Conservation (phyloP, 2,797 vertebrate species). For the Diplodus sargus region DNA sequence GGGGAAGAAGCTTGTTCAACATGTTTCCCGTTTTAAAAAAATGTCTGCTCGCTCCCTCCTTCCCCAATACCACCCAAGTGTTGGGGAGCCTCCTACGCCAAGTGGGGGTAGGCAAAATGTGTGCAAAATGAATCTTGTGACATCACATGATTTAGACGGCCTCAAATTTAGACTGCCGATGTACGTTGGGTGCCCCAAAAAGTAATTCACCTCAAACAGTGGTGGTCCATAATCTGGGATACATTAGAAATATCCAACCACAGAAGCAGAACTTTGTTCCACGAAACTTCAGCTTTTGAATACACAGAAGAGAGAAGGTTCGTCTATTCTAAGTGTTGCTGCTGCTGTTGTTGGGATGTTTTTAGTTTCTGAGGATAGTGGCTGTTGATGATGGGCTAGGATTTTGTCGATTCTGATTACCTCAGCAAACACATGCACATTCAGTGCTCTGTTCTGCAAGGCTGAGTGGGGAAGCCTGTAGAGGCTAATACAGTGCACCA, state of each 20-base stretch:
- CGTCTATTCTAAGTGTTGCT: background rate
- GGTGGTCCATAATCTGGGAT: slow-evolving; percentile 77
- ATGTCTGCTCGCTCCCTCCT: slow-evolving; percentile 63
- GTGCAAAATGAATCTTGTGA: slow-evolving; percentile 75
- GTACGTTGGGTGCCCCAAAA: slow-evolving; percentile 50
- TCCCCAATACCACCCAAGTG: slow-evolving; percentile 86
- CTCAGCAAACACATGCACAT: slow-evolving; percentile 16
- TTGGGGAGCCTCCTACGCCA: slow-evolving; percentile 68
- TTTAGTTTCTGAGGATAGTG: slow-evolving; percentile 27
- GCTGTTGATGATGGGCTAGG: background rate
- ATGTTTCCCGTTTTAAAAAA: slow-evolving; percentile 82
- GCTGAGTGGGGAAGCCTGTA: background rate
- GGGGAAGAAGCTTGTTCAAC: slow-evolving; percentile 86
- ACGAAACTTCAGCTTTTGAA: slow-evolving; percentile 47
- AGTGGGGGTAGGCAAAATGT: slow-evolving; percentile 59
- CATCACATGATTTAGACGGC: slow-evolving; percentile 84
- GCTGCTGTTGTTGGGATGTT: slow-evolving; percentile 13
- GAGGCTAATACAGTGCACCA: background rate
- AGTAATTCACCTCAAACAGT: slow-evolving; percentile 69
- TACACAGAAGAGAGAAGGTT: slow-evolving; percentile 17
- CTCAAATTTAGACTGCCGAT: slow-evolving; percentile 75
- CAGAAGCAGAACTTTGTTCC: slow-evolving; percentile 61
- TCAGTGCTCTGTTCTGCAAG: background rate
- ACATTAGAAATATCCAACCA: slow-evolving; percentile 68
- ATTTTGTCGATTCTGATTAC: slow-evolving; percentile 27